Evolutionary conservation across 2,888 invertebrate genomes (phyloP), one percentile per base, ranked within the genome.

Genomic region (Acrobasis repandana): DNA sequence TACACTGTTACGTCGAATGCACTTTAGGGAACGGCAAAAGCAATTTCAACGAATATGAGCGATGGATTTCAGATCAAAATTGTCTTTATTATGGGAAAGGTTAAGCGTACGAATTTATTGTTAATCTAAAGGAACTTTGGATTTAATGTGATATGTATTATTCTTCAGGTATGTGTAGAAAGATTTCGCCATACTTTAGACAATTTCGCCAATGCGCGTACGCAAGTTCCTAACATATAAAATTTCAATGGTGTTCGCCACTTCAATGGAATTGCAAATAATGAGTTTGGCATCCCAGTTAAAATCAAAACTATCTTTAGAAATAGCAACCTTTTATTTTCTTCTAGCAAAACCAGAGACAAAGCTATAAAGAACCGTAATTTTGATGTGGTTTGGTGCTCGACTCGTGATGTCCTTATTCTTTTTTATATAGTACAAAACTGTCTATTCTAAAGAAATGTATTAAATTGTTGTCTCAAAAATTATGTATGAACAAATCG

Each of bases 401-500:
- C 48, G 58, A 61, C 47, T 60, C 49, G 34, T 54, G 52, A 47
- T 36, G n/a, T 58, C 54, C 48, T 43, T 60, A 48, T 56, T 51
- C 52, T 16, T 50, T 43, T 28, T 62, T 57, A 56, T 54, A 63
- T 61, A 64, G 66, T 66, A 63, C 63, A 66, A 63, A 64, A 59
- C 56, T 56, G 56, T 57, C 51, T 64, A 57, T 58, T 46, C 15
- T 50, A 28, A 58, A 60, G 20, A 56, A 62, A 60, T 61, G 46
- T 60, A 62, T 58, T 43, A 56, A 61, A 65, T 66, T 66, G 64
- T 66, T 67, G 70, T 67, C 67, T 64, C 67, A 67, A 67, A 63
- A 56, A 65, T 64, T 64, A 58, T 63, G 60, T 56, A 61, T 46
- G 51, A 49, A 46, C 18, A 63, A 66, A 59, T 56, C 50, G 61